Conservation (phyloP, 2,797 vertebrate species). For the Chaunax sp. region DNA sequence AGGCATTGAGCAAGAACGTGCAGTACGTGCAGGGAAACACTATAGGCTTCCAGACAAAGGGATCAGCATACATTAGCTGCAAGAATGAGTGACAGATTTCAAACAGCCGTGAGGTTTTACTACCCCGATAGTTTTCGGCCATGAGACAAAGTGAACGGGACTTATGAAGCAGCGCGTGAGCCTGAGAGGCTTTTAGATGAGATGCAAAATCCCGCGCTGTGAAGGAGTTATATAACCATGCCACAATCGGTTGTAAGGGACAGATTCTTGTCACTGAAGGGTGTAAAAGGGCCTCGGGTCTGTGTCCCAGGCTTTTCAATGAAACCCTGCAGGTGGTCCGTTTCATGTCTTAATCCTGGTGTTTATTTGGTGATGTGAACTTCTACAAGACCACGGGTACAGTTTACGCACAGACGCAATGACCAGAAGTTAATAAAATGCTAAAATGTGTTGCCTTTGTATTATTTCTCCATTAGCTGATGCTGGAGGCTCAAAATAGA, state of each 20-base stretch:
- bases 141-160: background rate
- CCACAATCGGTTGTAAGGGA: conserved; percentile 16
- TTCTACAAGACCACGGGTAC: too few relatives aligned
- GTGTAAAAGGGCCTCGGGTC: conserved; percentile 1
- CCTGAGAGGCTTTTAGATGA: conserved; percentile 25
- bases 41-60: conserved; percentile 53
- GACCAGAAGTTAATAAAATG: too few relatives aligned
- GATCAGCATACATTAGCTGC: conserved; percentile 16
- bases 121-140: background rate
- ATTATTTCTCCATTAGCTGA: conserved; percentile 75
- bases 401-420: background rate
- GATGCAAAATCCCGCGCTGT: conserved; percentile 37
- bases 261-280: conserved; percentile 15
- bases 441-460: too few relatives aligned
- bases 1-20: conserved; percentile 36
- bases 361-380: too few relatives aligned
- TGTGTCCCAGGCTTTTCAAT: background rate
- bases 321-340: background rate
- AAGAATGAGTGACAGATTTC: conserved; percentile 32
- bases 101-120: conserved; percentile 25
- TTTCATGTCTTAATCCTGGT: conserved; percentile 7
- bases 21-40: conserved; percentile 58
- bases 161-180: background rate
- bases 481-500: conserved; percentile 89
- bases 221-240: conserved; percentile 59